Conservation (phyloP, 2,888 invertebrate species). For the Melieria picta region DNA sequence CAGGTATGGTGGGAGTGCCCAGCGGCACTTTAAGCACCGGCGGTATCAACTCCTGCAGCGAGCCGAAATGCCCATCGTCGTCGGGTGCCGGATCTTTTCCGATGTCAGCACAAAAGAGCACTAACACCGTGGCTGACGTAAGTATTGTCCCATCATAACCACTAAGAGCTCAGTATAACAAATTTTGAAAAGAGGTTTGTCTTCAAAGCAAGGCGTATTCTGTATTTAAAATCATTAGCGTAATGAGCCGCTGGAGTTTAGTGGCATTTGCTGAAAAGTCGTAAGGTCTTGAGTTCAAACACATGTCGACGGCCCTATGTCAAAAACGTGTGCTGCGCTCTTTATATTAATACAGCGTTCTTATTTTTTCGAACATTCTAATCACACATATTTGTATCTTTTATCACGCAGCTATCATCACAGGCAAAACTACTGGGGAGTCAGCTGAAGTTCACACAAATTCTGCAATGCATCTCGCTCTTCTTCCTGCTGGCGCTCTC, state of each 20-base stretch:
- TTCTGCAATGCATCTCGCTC: slow-evolving; percentile 68
- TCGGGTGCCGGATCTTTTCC: neutral
- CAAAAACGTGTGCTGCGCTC: too few relatives aligned
- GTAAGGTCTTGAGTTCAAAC: too few relatives aligned
- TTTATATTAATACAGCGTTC: too few relatives aligned
- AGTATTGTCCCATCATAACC: slow-evolving; percentile 6
- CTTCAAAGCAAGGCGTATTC: too few relatives aligned
- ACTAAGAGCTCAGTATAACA: too few relatives aligned
- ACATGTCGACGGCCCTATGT: too few relatives aligned
- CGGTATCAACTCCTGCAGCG: slow-evolving; percentile 3
- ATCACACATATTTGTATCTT: neutral
- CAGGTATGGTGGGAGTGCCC: slow-evolving; percentile 22
- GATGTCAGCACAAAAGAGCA: neutral
- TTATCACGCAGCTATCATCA: slow-evolving; percentile 61
- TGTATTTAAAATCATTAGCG: too few relatives aligned
- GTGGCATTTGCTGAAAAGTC: too few relatives aligned
- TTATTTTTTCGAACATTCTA: neutral
- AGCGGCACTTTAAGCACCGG: neutral
- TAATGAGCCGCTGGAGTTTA: too few relatives aligned
- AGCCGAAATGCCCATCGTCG: slow-evolving; percentile 1
- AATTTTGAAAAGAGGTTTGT: too few relatives aligned
- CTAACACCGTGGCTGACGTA: slow-evolving; percentile 25
- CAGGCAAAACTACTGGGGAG: slow-evolving; percentile 64
- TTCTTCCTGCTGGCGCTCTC: slow-evolving; percentile 66
- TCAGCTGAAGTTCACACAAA: slow-evolving; percentile 67